Conservation (phyloP, 2,888 invertebrate genomes). For the Drosophila antonietae region DNA sequence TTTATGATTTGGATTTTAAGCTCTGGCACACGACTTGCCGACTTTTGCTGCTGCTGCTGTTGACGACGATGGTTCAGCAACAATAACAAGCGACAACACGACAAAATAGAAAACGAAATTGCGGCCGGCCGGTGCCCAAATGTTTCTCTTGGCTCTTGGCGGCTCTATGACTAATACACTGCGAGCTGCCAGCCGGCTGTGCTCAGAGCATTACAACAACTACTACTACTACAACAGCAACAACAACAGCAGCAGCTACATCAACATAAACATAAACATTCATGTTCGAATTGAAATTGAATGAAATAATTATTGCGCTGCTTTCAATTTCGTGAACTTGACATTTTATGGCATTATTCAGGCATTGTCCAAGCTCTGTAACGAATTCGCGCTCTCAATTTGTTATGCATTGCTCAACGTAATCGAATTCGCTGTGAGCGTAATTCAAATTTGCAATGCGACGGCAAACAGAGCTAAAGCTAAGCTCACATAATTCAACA, state of each 20-base stretch:
- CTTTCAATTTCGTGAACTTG: conserved; percentile 69
- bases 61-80: conserved; percentile 52
- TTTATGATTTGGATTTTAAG: conserved; percentile 54
- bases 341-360: conserved; percentile 64
- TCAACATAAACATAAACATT: conserved; percentile 62
- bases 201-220: conserved; percentile 41
- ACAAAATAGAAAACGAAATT: conserved; percentile 40
- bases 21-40: conserved; percentile 66
- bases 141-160: conserved; percentile 15
- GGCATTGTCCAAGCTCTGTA: conserved; percentile 16
- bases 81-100: conserved; percentile 45
- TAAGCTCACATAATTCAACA: background rate
- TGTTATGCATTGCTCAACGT: conserved; percentile 24
- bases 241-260: conserved; percentile 39
- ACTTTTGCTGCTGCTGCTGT: conserved; percentile 45
- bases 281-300: conserved; percentile 70
- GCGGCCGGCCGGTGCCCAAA: conserved; percentile 64
- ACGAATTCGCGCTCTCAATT: conserved; percentile 43
- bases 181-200: conserved; percentile 36
- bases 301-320: conserved; percentile 73
- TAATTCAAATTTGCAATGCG: conserved; percentile 1
- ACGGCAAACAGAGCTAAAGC: background rate
- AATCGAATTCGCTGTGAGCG: conserved; percentile 49
- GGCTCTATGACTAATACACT: conserved; percentile 68
- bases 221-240: conserved; percentile 38